A percentile compares a stretch with the other conserved stretches of the same genome.
Conservation (phyloP, 1,140 invertebrate species). For the Orchesella cincta region DNA sequence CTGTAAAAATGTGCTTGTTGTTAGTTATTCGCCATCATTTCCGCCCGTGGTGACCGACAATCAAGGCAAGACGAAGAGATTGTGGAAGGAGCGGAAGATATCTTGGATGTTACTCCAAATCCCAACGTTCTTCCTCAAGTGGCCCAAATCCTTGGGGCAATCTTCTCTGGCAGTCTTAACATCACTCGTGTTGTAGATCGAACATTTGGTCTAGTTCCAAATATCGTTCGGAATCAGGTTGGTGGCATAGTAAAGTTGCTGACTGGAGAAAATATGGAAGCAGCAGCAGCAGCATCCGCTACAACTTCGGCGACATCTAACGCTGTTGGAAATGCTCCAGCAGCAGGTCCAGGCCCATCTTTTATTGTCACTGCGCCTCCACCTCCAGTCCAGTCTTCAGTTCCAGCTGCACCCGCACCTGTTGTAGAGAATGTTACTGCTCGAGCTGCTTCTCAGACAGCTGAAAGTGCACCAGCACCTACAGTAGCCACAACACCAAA, state of each 20-base stretch:
- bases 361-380: too few relatives aligned
- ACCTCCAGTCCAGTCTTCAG: too few relatives aligned
- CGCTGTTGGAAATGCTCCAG: background rate
- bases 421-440: background rate
- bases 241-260: slow-evolving; percentile 46
- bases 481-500: background rate
- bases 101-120: slow-evolving; percentile 24
- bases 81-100: slow-evolving; percentile 36
- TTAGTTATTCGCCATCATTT: slow-evolving; percentile 43
- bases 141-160: slow-evolving; percentile 49
- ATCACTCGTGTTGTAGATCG: slow-evolving; percentile 45
- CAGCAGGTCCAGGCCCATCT: background rate
- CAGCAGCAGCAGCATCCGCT: background rate
- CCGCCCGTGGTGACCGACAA: slow-evolving; percentile 24
- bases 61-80: slow-evolving; percentile 34
- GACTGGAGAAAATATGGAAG: slow-evolving; percentile 21
- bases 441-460: background rate
- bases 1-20: background rate
- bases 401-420: background rate
- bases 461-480: background rate
- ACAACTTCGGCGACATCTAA: background rate
- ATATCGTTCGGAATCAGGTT: slow-evolving; percentile 42
- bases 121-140: slow-evolving; percentile 49
- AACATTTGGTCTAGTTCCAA: slow-evolving; percentile 46
- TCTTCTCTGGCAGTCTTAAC: slow-evolving; percentile 50